phyloP scores from a whole-genome alignment of 2,888 invertebrate genomes.

The Tipula confusa region DNA sequence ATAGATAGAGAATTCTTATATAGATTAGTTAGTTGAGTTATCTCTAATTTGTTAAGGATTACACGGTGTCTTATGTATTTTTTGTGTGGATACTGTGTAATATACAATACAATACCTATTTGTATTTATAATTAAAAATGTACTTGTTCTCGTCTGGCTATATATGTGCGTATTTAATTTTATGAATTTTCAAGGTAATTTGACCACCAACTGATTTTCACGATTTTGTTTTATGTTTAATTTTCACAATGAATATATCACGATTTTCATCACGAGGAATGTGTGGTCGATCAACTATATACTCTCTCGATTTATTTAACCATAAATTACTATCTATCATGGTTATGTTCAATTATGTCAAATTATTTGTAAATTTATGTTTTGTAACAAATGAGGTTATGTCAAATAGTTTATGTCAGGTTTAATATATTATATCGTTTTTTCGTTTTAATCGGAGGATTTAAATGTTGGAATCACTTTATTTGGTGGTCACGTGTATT shows the following conservation, averaged over 20 bases:
- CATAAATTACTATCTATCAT: background rate
- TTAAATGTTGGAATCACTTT: background rate
- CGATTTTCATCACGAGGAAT: background rate
- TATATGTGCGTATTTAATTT: background rate
- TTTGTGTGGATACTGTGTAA: background rate
- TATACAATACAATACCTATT: too few relatives aligned
- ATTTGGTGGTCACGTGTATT: background rate
- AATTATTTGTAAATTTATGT: background rate
- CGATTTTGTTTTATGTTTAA: background rate
- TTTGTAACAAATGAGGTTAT: background rate
- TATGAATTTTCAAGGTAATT: background rate
- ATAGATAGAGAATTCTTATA: background rate
- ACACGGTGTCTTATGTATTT: background rate
- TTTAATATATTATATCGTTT: background rate
- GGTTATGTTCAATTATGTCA: background rate
- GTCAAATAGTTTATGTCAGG: background rate
- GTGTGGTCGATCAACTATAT: background rate
- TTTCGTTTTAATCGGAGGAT: background rate
- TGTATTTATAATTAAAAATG: background rate
- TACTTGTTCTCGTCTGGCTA: background rate
- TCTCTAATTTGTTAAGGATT: conserved; percentile 12
- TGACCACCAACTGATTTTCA: conserved; percentile 20
- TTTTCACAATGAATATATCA: background rate
- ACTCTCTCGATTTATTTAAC: background rate
- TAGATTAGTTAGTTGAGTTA: background rate